These are phyloP conservation scores for Vanessa cardui DNA, from an alignment of 2,888 invertebrate genomes.

Conservation along the genomic window DNA sequence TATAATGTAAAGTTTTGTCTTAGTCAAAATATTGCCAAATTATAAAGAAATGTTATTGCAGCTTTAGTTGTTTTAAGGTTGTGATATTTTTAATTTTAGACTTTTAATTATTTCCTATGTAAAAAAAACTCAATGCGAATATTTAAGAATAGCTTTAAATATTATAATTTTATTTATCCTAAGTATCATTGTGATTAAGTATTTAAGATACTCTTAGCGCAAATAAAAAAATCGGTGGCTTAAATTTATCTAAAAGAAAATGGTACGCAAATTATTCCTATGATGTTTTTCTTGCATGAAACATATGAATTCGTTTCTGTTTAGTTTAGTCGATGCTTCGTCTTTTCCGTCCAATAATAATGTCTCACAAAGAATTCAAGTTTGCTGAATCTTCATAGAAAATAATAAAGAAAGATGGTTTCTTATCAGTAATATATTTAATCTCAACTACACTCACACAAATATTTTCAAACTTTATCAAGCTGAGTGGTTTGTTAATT, in stretches of 20 bases:
- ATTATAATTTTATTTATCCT: neutral
- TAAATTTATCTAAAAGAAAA: too few relatives aligned
- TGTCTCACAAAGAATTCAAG: neutral
- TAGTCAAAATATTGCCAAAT: conserved; percentile 34
- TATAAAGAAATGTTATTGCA: conserved; percentile 25
- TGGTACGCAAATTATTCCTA: too few relatives aligned
- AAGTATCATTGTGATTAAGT: neutral
- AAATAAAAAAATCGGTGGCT: too few relatives aligned
- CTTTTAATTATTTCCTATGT: conserved; percentile 18
- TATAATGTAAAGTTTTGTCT: neutral
- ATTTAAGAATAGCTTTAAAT: conserved; percentile 9
- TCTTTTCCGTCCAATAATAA: conserved; percentile 22
- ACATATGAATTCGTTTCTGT: too few relatives aligned
- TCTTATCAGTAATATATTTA: too few relatives aligned
- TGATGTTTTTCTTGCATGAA: too few relatives aligned
- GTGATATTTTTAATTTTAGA: conserved; percentile 41
- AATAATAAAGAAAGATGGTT: too few relatives aligned
- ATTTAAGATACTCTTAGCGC: neutral
- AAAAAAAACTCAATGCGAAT: conserved; percentile 8
- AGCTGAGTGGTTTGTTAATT: too few relatives aligned
- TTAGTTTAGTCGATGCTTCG: conserved; percentile 1
- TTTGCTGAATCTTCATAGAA: too few relatives aligned
- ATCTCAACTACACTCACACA: too few relatives aligned
- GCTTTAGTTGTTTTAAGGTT: conserved; percentile 44
- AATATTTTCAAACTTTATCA: too few relatives aligned